A percentile compares a stretch with the other conserved stretches of the same genome.
phyloP scores from a whole-genome alignment of 2,888 invertebrate genomes.

The Drosophila yooni region DNA sequence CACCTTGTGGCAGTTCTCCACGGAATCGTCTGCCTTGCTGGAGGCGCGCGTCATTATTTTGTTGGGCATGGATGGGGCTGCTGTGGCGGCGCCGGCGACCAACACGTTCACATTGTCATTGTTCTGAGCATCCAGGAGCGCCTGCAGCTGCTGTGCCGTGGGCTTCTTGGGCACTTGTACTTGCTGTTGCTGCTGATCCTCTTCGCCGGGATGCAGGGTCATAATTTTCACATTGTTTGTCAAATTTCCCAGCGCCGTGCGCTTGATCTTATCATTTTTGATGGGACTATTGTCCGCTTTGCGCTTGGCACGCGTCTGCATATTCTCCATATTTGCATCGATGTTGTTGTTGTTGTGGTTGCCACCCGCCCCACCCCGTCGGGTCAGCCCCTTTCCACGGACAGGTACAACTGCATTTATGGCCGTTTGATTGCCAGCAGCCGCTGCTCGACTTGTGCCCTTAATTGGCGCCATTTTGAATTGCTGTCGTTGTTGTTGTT shows the following conservation, averaged over 20 bases:
- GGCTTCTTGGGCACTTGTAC: slow-evolving; percentile 54
- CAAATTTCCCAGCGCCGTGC: slow-evolving; percentile 94
- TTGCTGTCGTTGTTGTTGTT: slow-evolving; percentile 41
- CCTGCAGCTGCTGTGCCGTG: slow-evolving; percentile 72
- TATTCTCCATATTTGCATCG: slow-evolving; percentile 81
- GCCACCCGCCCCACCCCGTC: slow-evolving; percentile 49
- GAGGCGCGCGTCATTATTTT: slow-evolving; percentile 80
- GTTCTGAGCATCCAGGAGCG: slow-evolving; percentile 70
- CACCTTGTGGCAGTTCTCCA: slow-evolving; percentile 64
- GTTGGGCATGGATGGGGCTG: slow-evolving; percentile 27
- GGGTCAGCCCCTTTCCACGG: slow-evolving; percentile 77
- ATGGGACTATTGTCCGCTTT: slow-evolving; percentile 93
- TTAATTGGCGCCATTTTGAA: slow-evolving; percentile 84
- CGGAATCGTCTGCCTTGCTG: slow-evolving; percentile 61
- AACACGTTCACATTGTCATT: slow-evolving; percentile 56
- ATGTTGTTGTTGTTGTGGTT: slow-evolving; percentile 60
- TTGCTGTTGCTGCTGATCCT: slow-evolving; percentile 78
- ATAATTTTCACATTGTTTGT: slow-evolving; percentile 87
- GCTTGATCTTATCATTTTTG: slow-evolving; percentile 90
- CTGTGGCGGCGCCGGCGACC: slow-evolving; percentile 18
- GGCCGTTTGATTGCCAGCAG: slow-evolving; percentile 46
- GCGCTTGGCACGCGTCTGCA: slow-evolving; percentile 87
- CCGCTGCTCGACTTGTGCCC: slow-evolving; percentile 74
- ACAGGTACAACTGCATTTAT: slow-evolving; percentile 71
- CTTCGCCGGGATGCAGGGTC: slow-evolving; percentile 73